Percentiles rank a stretch among this genome's conserved stretches.
These are phyloP conservation scores for Bovichtus variegatus DNA, from an alignment of 2,797 vertebrate species.

Conservation along the genomic window DNA sequence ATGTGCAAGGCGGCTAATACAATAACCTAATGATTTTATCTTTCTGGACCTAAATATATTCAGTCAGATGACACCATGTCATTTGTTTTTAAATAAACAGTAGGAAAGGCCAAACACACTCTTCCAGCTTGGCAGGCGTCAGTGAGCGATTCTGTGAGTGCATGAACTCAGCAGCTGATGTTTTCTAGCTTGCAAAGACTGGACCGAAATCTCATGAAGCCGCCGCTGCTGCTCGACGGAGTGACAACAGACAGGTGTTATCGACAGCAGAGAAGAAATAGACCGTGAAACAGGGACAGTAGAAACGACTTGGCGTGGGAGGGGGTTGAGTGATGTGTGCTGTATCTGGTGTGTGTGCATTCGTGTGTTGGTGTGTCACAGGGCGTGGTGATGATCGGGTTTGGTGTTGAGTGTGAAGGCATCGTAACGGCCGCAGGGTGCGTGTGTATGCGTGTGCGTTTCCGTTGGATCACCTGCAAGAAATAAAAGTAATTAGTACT, in stretches of 20 bases:
- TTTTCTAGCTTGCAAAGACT: neutral
- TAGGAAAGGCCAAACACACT: neutral
- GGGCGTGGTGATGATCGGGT: constrained; percentile 1
- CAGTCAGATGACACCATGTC: neutral
- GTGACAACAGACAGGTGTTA: constrained; percentile 21
- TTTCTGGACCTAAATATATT: neutral
- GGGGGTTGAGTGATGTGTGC: neutral
- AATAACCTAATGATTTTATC: neutral
- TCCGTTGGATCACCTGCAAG: neutral
- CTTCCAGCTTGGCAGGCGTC: neutral
- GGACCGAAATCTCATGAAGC: constrained; percentile 28
- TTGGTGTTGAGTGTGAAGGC: constrained; percentile 18
- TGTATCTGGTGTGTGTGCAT: neutral
- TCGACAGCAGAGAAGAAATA: constrained; percentile 11
- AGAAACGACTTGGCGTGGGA: neutral
- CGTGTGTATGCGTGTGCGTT: neutral
- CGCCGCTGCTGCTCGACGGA: neutral
- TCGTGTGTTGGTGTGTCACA: neutral
- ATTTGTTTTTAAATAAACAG: neutral
- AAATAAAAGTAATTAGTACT: neutral
- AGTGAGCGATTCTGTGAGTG: neutral
- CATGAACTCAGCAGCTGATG: constrained; percentile 18
- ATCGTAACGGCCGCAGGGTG: neutral
- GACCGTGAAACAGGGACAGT: neutral
- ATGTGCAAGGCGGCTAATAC: neutral